Evolutionary conservation across 2,113 vertebrate species (phyloP), one percentile per base, ranked within the genome.

Genomic region (Microtus ochrogaster): DNA sequence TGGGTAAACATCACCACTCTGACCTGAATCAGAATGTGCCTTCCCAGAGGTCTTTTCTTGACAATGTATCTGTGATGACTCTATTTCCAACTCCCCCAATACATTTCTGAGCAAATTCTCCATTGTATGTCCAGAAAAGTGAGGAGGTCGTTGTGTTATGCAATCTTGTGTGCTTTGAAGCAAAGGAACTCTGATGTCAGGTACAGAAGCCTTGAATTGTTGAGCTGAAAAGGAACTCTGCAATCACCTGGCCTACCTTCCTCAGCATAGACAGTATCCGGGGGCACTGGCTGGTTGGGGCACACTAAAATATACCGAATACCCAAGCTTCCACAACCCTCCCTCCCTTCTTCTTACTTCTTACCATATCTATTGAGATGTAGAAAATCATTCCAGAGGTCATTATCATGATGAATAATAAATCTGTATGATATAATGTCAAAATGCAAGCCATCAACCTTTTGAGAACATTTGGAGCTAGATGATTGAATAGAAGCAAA

Each of bases 101-200:
- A 78, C 77, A 22, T 73, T 91, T 95, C 28, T 90, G 41, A 89
- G 21, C 49, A 95, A 44, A 77, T 87, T 95, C 36, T 78, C 44
- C 41, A 61, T 47, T 88, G 2, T 58, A 5, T 92, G 13, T 39
- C 70, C 58, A 94, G 65, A 39, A 94, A 65, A 26, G 55, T 28
- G 74, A 94, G 63, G 24, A 28, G 89, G 0, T 36, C 44, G 22
- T n/a, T 77, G 65, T 33, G 16, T 81, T 76, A 85, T 19, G 28
- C 6, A 10, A 30, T 41, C 14, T 47, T 85, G 49, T 92, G 41
- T 78, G 66, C 92, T 89, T 91, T 93, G 58, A 66, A 93, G 55
- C 36, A 92, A 55, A 78, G 3, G 17, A 41, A 55, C 17, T 70
- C 61, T 86, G 16, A 55, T 61, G n/a, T 79, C 70, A 83, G 81